Percentiles rank a stretch among this genome's conserved stretches.
Evolutionary conservation across 2,797 vertebrate genomes (phyloP).

Genomic region (Pelobates cultripes): DNA sequence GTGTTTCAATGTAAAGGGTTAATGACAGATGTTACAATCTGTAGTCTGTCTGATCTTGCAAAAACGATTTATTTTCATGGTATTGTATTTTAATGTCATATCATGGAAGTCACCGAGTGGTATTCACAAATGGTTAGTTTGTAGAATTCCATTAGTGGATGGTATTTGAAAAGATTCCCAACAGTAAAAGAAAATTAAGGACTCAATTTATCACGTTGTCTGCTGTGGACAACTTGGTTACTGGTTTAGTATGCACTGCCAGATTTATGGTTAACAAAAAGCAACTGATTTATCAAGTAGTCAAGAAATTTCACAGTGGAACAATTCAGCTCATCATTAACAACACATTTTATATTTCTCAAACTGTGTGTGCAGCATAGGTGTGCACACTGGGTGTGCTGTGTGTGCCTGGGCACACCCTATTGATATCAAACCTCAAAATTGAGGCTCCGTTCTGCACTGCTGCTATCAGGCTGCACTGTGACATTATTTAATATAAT

Average conservation of each 20-base stretch:
- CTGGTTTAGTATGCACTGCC: neutral
- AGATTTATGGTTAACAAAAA: conserved; percentile 15
- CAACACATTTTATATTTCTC: conserved; percentile 12
- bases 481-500: no score
- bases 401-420: no score
- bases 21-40: neutral
- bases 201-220: conserved; percentile 18
- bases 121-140: conserved; percentile 50
- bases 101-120: conserved; percentile 31
- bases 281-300: conserved; percentile 31
- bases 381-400: no score
- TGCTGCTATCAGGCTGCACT: no score
- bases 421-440: no score
- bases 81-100: conserved; percentile 34
- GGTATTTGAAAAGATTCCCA: conserved; percentile 47
- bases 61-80: neutral
- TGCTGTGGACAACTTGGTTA: neutral
- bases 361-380: conserved; percentile 3
- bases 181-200: conserved; percentile 29
- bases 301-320: conserved; percentile 17
- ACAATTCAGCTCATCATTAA: neutral
- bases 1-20: neutral
- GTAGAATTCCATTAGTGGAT: conserved; percentile 38
- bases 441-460: no score
- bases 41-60: neutral